Evolutionary conservation across 1,140 invertebrate species (phyloP).

Genomic region (Trypoxylus dichotomus): DNA sequence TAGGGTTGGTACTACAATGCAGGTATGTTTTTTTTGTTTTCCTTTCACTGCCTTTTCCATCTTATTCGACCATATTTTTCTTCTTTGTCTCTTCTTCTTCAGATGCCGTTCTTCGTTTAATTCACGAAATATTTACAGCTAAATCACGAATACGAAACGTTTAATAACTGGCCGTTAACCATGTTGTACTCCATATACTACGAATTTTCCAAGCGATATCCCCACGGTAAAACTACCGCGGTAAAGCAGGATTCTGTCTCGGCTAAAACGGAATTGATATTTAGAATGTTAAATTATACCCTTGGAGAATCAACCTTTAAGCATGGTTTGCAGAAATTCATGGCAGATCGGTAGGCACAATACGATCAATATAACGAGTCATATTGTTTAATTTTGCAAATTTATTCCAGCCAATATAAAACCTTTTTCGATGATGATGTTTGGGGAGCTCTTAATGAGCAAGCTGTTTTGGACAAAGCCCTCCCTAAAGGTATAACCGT

Average conservation of each 20-base stretch:
- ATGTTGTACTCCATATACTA: conserved; percentile 74
- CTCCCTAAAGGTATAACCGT: conserved; percentile 63
- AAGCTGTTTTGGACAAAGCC: conserved; percentile 62
- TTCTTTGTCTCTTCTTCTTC: no score
- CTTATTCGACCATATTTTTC: no score
- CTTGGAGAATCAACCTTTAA: conserved; percentile 79
- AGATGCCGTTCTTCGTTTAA: no score
- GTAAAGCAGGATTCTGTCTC: conserved; percentile 72
- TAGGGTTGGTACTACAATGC: no score
- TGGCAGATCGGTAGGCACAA: conserved; percentile 62
- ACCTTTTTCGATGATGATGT: conserved; percentile 80
- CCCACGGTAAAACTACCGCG: conserved; percentile 69
- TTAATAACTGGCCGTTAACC: conserved; percentile 76
- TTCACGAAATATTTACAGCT: conserved; percentile 54
- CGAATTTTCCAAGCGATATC: conserved; percentile 72
- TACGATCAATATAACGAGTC: neutral
- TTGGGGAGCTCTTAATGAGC: conserved; percentile 73
- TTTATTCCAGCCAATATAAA: conserved; percentile 60
- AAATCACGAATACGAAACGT: conserved; percentile 65
- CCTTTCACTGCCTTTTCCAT: no score
- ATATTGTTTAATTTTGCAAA: neutral
- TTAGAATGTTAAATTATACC: conserved; percentile 90
- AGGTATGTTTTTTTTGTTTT: no score
- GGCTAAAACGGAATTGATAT: conserved; percentile 80
- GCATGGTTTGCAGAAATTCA: conserved; percentile 71